phyloP scores from a whole-genome alignment of 2,888 invertebrate species.

The Drosophila kuntzei region DNA sequence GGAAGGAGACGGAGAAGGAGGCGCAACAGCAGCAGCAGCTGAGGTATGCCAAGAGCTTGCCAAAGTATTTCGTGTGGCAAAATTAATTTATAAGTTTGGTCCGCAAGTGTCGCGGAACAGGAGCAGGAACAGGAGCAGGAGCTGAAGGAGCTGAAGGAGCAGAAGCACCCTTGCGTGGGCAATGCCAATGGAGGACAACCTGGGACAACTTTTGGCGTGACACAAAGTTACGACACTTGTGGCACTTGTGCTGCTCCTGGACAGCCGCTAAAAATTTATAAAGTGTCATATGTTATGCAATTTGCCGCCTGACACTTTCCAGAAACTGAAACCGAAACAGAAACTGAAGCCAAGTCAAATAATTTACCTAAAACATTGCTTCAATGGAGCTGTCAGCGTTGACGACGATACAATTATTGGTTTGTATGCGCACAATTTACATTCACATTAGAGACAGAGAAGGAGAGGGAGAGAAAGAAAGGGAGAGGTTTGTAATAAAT shows the following conservation, averaged over 20 bases:
- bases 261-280: constrained; percentile 54
- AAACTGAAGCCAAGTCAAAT: constrained; percentile 56
- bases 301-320: constrained; percentile 52
- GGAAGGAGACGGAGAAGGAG: too few species aligned
- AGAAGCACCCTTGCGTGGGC: constrained; percentile 8
- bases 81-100: constrained; percentile 78
- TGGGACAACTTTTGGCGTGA: constrained; percentile 46
- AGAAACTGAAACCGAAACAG: constrained; percentile 5
- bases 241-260: constrained; percentile 29
- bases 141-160: not conserved
- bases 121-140: constrained; percentile 17
- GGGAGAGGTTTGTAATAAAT: constrained; percentile 72
- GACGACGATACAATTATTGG: constrained; percentile 75
- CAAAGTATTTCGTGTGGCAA: constrained; percentile 72
- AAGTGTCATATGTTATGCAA: constrained; percentile 69
- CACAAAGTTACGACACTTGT: constrained; percentile 62
- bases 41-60: constrained; percentile 64
- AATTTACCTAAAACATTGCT: constrained; percentile 67
- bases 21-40: constrained; percentile 41
- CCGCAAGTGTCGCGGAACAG: constrained; percentile 33
- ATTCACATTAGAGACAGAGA: constrained; percentile 29
- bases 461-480: too few species aligned
- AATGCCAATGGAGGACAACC: constrained; percentile 30
- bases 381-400: constrained; percentile 41
- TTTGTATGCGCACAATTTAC: constrained; percentile 75